Base-by-base conservation (phyloP, 2,888 invertebrate genomes). In the Rhogogaster chlorosoma region DNA sequence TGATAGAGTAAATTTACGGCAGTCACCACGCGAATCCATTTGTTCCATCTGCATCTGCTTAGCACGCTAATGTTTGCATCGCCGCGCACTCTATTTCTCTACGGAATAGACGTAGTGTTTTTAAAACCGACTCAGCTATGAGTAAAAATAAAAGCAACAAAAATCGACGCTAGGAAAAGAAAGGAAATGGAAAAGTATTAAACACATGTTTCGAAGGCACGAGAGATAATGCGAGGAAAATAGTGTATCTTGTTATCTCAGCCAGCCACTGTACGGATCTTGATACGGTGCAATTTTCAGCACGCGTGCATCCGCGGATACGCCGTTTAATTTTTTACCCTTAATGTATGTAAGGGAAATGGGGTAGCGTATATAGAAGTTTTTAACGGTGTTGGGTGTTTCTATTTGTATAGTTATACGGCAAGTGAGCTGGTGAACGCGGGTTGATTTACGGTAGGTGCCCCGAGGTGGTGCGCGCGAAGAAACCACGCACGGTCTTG, bases 21-120 rank as follows among this genome's bases (percentile, higher is more conserved):
- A 90, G 91, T 91, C 91, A 90, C 91, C 89, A 88, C 89, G 90
- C 91, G 90, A 92, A 92, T 92, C 92, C 92, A 92, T 92, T 92
- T 92, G 92, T 92, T 92, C 92, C 92, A 92, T 92, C 92, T 92
- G 92, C 92, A 92, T 92, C 91, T 91, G 90, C 91, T 92, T 92
- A 92, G 92, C 92, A 92, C 92, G 92, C 91, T 92, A 92, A 92
- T 92, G 91, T 89, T 88, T 36, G 82, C 67, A 26, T 26, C 67
- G 29, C 32, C 45, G 64, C 45, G 67, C 26, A 82, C 82, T 64
- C 67, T 45, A 67, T 82, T 82, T 82, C 78, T 80, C 3, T n/a
- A 36, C 22, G 22, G 38, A 45, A 29, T 53, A 18, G 29, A 9
- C 18, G 22, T 15, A 29, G 22, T 15, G 18, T 45, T 77, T 73